Conservation (phyloP, 2,113 vertebrate species). For the Syngnathus scovelli region DNA sequence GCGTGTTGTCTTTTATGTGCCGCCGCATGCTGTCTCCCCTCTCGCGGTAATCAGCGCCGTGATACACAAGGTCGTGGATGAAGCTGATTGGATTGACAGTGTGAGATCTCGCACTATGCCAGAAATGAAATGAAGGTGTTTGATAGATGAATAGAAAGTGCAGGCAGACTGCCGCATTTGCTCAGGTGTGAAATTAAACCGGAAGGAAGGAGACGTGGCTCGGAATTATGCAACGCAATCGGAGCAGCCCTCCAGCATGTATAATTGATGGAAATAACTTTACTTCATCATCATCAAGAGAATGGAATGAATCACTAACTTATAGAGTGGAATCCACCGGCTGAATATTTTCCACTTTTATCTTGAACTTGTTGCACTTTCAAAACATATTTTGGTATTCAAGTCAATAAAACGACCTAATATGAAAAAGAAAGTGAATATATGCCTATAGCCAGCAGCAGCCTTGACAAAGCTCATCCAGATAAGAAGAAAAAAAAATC, state of each 20-base stretch:
- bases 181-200: conserved; percentile 75
- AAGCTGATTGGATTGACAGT: conserved; percentile 32
- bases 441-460: conserved; percentile 9
- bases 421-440: conserved; percentile 24
- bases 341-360: conserved; percentile 1
- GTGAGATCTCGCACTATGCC: conserved; percentile 32
- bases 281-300: conserved; percentile 17
- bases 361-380: conserved; percentile 7
- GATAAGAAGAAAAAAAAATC: conserved; percentile 34
- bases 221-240: conserved; percentile 34
- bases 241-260: conserved; percentile 36
- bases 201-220: conserved; percentile 52
- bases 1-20: conserved; percentile 8
- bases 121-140: conserved; percentile 31
- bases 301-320: conserved; percentile 32
- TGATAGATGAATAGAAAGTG: conserved; percentile 43
- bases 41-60: conserved; percentile 18
- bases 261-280: conserved; percentile 49
- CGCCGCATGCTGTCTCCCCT: conserved; percentile 18
- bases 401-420: conserved; percentile 28
- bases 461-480: conserved; percentile 5
- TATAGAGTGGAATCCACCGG: conserved; percentile 16
- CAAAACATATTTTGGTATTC: conserved; percentile 17
- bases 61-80: conserved; percentile 31
- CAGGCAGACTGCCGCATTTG: conserved; percentile 36